Evolutionary conservation across 2,888 invertebrate genomes (phyloP).

Genomic region (Griposia aprilina): DNA sequence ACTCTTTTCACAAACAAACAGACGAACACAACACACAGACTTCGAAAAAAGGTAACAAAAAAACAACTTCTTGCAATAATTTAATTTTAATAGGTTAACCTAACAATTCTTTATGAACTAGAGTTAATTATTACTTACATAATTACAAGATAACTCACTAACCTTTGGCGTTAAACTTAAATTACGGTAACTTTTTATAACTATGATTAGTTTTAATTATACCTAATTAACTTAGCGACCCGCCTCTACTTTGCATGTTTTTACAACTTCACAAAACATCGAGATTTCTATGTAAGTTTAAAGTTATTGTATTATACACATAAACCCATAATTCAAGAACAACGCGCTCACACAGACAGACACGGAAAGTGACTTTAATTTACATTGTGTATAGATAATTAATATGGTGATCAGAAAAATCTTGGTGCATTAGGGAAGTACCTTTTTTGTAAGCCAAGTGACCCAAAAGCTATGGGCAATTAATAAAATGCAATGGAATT

Average conservation of each 20-base stretch:
- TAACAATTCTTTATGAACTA: slow-evolving; percentile 22
- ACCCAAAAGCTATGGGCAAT: background rate
- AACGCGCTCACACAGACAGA: too few species aligned
- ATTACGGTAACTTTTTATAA: slow-evolving; percentile 9
- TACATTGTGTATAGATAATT: background rate
- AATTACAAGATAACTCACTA: slow-evolving; percentile 39
- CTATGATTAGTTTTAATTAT: background rate
- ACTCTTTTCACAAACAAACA: too few species aligned
- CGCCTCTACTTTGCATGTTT: too few species aligned
- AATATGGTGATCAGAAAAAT: background rate
- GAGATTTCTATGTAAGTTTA: too few species aligned
- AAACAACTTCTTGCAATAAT: slow-evolving; percentile 30
- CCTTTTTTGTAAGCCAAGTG: slow-evolving; percentile 9
- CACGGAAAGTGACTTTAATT: too few species aligned
- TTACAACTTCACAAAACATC: too few species aligned
- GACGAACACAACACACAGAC: too few species aligned
- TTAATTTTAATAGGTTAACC: slow-evolving; percentile 31
- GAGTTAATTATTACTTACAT: slow-evolving; percentile 33
- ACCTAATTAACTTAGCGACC: background rate
- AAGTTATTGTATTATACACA: too few species aligned
- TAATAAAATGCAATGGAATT: background rate
- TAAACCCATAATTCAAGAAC: too few species aligned
- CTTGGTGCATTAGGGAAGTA: too few species aligned
- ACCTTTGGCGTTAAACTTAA: slow-evolving; percentile 50
- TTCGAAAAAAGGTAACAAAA: background rate